phyloP scores from a whole-genome alignment of 64 coral and sea anemone genomes.

The Trachythela sp. region DNA sequence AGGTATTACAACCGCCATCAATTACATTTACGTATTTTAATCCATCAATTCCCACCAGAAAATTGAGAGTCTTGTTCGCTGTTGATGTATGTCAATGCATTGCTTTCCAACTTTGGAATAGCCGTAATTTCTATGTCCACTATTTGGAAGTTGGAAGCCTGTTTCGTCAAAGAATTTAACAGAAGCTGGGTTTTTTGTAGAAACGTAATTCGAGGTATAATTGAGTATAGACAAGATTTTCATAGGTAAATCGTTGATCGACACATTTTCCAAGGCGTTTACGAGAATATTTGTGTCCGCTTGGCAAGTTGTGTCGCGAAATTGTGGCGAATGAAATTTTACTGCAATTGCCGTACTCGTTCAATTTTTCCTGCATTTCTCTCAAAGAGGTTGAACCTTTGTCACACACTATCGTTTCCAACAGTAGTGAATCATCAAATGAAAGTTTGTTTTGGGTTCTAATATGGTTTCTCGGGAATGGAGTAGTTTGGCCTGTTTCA shows the following conservation, averaged over 20 bases:
- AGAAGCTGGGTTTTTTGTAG: neutral
- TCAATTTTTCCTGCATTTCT: neutral
- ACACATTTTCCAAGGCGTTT: neutral
- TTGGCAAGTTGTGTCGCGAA: neutral
- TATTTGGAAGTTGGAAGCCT: neutral
- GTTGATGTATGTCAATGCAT: neutral
- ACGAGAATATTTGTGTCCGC: neutral
- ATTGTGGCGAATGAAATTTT: neutral
- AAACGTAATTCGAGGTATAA: neutral
- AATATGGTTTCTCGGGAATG: no score
- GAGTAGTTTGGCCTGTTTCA: no score
- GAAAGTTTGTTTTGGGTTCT: neutral
- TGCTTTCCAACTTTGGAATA: neutral
- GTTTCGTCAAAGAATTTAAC: neutral
- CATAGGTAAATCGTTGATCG: neutral
- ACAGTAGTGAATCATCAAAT: neutral
- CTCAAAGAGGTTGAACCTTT: neutral
- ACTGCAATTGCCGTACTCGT: neutral
- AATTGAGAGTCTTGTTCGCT: neutral
- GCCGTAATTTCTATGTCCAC: neutral
- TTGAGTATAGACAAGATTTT: neutral
- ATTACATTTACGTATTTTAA: neutral
- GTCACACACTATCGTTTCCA: neutral
- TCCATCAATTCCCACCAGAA: neutral
- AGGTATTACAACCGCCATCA: neutral